Conservation (phyloP, 2,113 vertebrate species). For the Herpetotheres cachinnans region DNA sequence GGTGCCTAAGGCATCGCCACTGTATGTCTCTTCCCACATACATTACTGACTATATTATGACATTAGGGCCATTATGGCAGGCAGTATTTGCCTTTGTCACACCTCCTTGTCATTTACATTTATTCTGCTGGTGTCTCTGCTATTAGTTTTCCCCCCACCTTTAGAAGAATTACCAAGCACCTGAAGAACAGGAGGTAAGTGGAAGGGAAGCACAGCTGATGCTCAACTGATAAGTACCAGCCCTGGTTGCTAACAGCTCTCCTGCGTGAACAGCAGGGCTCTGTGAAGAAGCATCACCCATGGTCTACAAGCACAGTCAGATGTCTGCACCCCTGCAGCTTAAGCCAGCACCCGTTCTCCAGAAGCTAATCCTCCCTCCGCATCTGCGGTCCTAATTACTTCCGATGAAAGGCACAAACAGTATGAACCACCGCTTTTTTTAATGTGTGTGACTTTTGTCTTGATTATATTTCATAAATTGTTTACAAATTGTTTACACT, state of each 20-base stretch:
- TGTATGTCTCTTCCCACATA: neutral
- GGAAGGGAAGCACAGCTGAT: neutral
- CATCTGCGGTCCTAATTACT: neutral
- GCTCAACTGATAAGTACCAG: neutral
- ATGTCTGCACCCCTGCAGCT: neutral
- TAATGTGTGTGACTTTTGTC: neutral
- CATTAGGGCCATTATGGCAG: neutral
- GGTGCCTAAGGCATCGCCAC: neutral
- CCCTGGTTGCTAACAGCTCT: neutral
- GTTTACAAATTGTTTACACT: neutral
- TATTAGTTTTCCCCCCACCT: neutral
- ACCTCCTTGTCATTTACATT: neutral
- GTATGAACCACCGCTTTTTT: neutral
- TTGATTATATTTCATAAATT: neutral
- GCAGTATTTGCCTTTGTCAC: neutral
- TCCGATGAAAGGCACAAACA: neutral
- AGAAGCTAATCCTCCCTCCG: neutral
- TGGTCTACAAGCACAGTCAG: neutral
- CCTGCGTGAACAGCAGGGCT: fast-evolving
- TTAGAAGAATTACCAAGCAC: neutral
- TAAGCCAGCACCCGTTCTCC: neutral
- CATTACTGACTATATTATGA: neutral
- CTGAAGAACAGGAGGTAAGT: neutral
- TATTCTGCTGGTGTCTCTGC: neutral
- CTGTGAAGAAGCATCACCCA: neutral